Evolutionary conservation across 2,113 vertebrate species (phyloP), one percentile per base, ranked within the genome.

Genomic region (Eurystomus gularis): DNA sequence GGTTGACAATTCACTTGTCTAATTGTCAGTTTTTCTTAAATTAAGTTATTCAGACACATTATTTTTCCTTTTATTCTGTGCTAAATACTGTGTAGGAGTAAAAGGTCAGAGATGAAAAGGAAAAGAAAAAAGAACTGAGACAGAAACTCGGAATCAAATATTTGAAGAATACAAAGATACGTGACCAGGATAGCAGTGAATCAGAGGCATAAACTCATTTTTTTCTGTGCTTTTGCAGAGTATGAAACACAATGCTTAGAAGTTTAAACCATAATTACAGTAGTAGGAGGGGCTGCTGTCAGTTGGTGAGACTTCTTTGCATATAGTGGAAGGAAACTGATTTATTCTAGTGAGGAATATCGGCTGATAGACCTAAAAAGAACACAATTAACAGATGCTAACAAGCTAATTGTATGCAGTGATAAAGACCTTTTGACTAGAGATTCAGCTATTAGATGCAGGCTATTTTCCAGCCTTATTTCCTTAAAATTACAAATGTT

Each of bases 101-200:
- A 85, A 20, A 13, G 61, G 52, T 88, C 88, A 95, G 82, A 92
- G 58, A 77, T 80, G 55, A 90, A 91, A 95, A 82, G 29, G 61
- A 79, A 78, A 57, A 85, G 19, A 61, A 73, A 75, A 85, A 84
- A 90, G 39, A 92, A 76, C 16, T 5, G 82, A 75, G 57, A 40
- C 23, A 73, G 54, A 29, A 88, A 86, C 49, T 94, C 94, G 82
- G 49, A 96, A 77, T 68, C 17, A 72, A 83, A 86, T 79, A 76
- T 70, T 44, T 83, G 66, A 93, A 88, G 28, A 92, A 73, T 82
- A 55, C 19, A 49, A 58, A 86, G 72, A 82, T 88, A 52, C 0
- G 3, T 78, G 62, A 75, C 37, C 61, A 68, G 62, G 79, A 88
- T 18, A 88, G 62, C 76, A 93, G 65, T 92, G 93, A 96, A 92